phyloP scores from a whole-genome alignment of 2,888 invertebrate genomes.

The Dicyrtomina minuta region DNA sequence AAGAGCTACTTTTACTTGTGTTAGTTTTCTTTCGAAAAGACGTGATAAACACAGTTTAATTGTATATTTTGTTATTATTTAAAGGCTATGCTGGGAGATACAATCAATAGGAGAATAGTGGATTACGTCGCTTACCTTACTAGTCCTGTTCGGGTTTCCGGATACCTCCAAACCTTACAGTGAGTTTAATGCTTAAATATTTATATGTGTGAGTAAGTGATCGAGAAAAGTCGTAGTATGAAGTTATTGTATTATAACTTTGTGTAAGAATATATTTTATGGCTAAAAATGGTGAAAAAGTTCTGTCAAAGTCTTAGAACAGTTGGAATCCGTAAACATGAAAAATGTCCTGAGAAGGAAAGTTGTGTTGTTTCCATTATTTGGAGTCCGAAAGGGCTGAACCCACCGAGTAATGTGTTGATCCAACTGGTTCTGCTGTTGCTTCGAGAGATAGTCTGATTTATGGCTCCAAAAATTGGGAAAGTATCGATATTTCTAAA shows the following conservation, averaged over 20 bases:
- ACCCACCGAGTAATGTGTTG: constrained; percentile 29
- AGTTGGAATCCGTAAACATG: constrained; percentile 8
- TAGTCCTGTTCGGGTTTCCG: constrained; percentile 83
- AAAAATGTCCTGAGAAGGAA: constrained; percentile 12
- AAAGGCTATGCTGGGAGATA: constrained; percentile 74
- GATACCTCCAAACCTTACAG: constrained; percentile 82
- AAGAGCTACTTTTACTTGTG: constrained; percentile 11
- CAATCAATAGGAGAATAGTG: constrained; percentile 80
- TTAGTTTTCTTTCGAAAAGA: no score
- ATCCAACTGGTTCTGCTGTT: constrained; percentile 1
- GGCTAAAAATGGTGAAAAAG: background rate
- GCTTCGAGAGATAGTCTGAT: constrained; percentile 24
- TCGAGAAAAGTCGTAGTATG: no score
- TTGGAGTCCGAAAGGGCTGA: constrained; percentile 35
- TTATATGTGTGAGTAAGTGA: no score
- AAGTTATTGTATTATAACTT: no score
- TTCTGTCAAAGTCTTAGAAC: constrained; percentile 19
- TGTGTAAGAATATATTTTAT: no score
- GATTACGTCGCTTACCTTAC: constrained; percentile 84
- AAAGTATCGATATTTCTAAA: no score
- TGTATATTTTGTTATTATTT: no score
- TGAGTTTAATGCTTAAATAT: constrained; percentile 59
- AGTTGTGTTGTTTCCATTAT: constrained; percentile 14
- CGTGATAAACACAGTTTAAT: no score
- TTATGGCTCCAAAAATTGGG: no score